Percentiles rank a stretch among this genome's conserved stretches.
Evolutionary conservation across 2,888 invertebrate genomes (phyloP).

Genomic region (Liposcelis brunnea): DNA sequence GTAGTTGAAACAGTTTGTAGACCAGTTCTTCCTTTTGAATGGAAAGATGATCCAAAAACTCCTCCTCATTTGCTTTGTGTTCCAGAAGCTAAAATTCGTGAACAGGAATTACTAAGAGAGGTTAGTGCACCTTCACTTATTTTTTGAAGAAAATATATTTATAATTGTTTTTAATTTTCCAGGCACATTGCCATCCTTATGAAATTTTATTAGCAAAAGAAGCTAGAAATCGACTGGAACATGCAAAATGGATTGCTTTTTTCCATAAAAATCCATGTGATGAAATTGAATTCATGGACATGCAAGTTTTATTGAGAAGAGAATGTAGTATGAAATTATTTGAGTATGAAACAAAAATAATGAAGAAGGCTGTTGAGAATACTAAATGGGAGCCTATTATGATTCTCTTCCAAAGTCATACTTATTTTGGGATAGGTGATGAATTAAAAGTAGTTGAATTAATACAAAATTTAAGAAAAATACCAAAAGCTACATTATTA

Average conservation of each 20-base stretch:
- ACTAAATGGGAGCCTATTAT: conserved; percentile 50
- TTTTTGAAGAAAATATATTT: too few species aligned
- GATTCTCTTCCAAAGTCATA: conserved; percentile 43
- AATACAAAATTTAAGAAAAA: conserved; percentile 47
- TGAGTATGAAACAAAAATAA: conserved; percentile 44
- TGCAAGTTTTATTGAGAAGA: too few species aligned
- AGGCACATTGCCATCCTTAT: conserved; percentile 50
- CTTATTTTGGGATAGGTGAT: conserved; percentile 50
- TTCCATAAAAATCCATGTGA: conserved; percentile 46
- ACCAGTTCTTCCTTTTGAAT: conserved; percentile 36
- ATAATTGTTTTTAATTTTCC: too few species aligned
- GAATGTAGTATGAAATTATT: too few species aligned
- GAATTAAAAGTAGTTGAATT: conserved; percentile 42
- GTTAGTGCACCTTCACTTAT: background rate
- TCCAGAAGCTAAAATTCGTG: too few species aligned
- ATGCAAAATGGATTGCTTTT: conserved; percentile 52
- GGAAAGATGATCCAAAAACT: conserved; percentile 25
- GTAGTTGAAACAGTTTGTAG: conserved; percentile 44
- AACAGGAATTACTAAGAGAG: too few species aligned
- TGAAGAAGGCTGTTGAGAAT: conserved; percentile 43
- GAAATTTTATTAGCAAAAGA: conserved; percentile 55
- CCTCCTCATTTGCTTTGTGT: too few species aligned
- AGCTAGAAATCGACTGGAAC: conserved; percentile 47
- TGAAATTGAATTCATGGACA: too few species aligned
- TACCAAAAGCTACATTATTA: conserved; percentile 51